Evolutionary conservation across 2,888 invertebrate genomes (phyloP).

Genomic region (Harpalus rubripes): DNA sequence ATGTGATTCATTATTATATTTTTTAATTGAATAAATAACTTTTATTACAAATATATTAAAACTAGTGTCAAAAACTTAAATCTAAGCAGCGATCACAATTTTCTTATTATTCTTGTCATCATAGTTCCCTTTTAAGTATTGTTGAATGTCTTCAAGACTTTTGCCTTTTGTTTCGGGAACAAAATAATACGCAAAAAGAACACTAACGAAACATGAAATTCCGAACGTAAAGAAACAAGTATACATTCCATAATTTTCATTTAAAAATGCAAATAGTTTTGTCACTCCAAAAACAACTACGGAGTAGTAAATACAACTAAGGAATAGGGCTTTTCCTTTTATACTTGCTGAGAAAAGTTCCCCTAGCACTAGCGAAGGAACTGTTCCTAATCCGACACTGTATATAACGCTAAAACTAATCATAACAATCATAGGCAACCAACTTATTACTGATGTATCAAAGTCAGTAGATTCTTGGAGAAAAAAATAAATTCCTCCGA

Average conservation of each 20-base stretch:
- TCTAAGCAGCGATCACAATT: slow-evolving; percentile 28
- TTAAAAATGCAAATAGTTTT: slow-evolving; percentile 72
- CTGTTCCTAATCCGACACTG: slow-evolving; percentile 71
- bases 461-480: slow-evolving; percentile 70
- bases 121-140: slow-evolving; percentile 71
- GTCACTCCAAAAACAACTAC: slow-evolving; percentile 70
- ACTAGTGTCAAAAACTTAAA: slow-evolving; percentile 19
- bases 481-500: slow-evolving; percentile 72
- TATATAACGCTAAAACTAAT: slow-evolving; percentile 70
- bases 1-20: no score
- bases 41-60: slow-evolving; percentile 6
- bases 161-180: slow-evolving; percentile 75
- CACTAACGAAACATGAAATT: slow-evolving; percentile 70
- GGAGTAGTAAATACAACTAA: slow-evolving; percentile 71
- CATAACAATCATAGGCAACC: slow-evolving; percentile 71
- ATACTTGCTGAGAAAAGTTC: slow-evolving; percentile 74
- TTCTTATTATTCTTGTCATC: slow-evolving; percentile 49
- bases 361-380: slow-evolving; percentile 71
- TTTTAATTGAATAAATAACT: slow-evolving; percentile 11
- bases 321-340: slow-evolving; percentile 72
- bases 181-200: slow-evolving; percentile 71
- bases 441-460: slow-evolving; percentile 69
- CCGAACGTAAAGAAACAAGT: slow-evolving; percentile 73
- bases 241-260: slow-evolving; percentile 72
- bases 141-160: slow-evolving; percentile 75